Evolutionary conservation across 2,113 vertebrate species (phyloP), one percentile per base, ranked within the genome.

Genomic region (Chloropsis cyanopogon): DNA sequence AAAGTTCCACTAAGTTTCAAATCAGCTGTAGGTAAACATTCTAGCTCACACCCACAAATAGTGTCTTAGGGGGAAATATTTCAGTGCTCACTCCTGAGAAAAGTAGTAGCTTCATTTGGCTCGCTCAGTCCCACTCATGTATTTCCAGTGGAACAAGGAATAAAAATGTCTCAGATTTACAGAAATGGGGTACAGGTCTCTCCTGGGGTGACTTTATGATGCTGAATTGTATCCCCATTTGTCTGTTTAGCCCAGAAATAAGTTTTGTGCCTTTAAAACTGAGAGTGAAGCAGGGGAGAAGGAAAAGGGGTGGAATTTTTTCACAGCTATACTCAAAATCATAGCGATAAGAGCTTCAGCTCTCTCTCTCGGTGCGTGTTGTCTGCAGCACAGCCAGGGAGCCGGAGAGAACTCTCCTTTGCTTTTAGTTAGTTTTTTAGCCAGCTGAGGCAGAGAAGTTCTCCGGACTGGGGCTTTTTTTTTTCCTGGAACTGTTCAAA

Each of bases 301-400:
- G 8, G 18, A 26, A n/a, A n/a, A 53, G 24, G 3, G 3, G 14
- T 22, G 31, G 37, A 42, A 42, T 42, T 42, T 64, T 64, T 21
- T 63, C 8, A 16, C 5, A 12, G 26, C 9, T 35, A 7, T 64
- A 35, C 23, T 52, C 23, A 64, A 53, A 64, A 64, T 28, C 69
- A n/a, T 3, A 52, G 47, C 3, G 5, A 16, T 26, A n/a, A 52
- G 47, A 35, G 7, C 46, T 52, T 52, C 2, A 0, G 6, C 16
- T 50, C 46, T 77, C 12, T 42, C 17, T 41, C 16, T 33, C 29
- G 0, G 37, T 22, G 18, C 1, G 1, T 28, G 23, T 5, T 63
- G 14, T 42, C 59, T 52, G 29, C 59, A 42, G 29, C 47, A 42
- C 2, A 2, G 59, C 59, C 37, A 78, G 7, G 5, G 29, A 50